These are phyloP conservation scores for Lycophotia porphyrea DNA, from an alignment of 2,888 invertebrate species.

Conservation along the genomic window DNA sequence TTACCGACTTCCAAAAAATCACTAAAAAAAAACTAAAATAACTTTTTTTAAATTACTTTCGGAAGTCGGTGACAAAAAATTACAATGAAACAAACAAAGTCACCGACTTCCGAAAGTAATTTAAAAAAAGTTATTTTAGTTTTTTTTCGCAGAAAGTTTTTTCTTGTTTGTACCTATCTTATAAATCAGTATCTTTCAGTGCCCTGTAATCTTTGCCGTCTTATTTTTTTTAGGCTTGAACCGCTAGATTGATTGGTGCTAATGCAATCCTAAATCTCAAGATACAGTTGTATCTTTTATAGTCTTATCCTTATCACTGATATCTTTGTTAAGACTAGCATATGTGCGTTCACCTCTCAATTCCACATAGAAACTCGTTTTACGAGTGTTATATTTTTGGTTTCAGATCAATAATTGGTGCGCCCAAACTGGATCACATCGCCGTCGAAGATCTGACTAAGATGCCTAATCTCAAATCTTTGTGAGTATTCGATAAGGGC, in stretches of 20 bases:
- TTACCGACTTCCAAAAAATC: too few species aligned
- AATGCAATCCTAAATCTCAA: background rate
- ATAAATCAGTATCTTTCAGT: background rate
- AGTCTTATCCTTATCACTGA: conserved; percentile 2
- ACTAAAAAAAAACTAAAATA: too few species aligned
- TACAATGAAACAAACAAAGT: too few species aligned
- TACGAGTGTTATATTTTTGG: conserved; percentile 49
- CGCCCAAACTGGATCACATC: conserved; percentile 89
- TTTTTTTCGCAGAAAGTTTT: too few species aligned
- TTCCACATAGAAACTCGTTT: conserved; percentile 11
- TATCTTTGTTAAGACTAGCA: background rate
- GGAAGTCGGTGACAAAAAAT: too few species aligned
- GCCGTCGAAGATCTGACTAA: conserved; percentile 90
- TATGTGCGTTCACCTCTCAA: conserved; percentile 9
- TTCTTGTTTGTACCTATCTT: background rate
- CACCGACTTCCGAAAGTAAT: too few species aligned
- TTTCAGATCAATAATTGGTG: conserved; percentile 90
- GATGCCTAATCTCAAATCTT: conserved; percentile 90
- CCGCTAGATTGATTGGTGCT: background rate
- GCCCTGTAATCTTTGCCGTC: background rate
- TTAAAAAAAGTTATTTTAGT: too few species aligned
- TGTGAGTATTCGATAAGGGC: conserved; percentile 85
- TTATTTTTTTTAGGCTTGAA: background rate
- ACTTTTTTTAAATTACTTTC: too few species aligned
- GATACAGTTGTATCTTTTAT: background rate